These are phyloP conservation scores for Rhinopomastus cyanomelas DNA, from an alignment of 2,113 vertebrate genomes.

Conservation along the genomic window DNA sequence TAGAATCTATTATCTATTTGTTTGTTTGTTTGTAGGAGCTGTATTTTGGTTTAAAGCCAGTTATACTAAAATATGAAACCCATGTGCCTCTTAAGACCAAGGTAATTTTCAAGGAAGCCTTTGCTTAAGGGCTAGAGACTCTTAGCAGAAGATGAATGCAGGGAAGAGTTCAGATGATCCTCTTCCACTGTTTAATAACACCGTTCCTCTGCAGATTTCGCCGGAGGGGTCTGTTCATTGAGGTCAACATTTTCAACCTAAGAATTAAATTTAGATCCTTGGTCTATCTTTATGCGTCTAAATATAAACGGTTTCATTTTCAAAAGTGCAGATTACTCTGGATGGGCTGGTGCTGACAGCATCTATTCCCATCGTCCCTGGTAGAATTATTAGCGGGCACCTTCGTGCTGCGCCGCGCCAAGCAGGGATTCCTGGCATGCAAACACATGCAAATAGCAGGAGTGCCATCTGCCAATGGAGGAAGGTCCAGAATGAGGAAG, in stretches of 20 bases:
- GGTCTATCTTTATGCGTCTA: constrained; percentile 46
- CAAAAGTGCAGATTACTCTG: constrained; percentile 38
- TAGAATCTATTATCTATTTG: no score
- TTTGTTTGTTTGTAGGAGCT: no score
- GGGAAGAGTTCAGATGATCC: neutral
- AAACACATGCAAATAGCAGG: constrained; percentile 48
- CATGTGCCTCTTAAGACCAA: neutral
- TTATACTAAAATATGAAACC: neutral
- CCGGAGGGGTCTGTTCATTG: neutral
- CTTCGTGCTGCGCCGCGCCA: neutral
- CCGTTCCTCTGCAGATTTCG: neutral
- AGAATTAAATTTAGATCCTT: constrained; percentile 53
- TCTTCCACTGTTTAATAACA: neutral
- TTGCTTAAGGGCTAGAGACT: neutral
- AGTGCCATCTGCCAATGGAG: constrained; percentile 27
- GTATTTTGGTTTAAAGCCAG: neutral
- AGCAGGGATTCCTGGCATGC: constrained; percentile 56
- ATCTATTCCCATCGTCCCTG: constrained; percentile 42
- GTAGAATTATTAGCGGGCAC: constrained; percentile 41
- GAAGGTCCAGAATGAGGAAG: constrained; percentile 18
- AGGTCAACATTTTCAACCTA: constrained; percentile 44
- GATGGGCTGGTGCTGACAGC: constrained; percentile 3
- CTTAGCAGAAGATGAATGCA: neutral
- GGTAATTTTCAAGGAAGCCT: neutral
- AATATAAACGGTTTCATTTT: constrained; percentile 60